phyloP scores from a whole-genome alignment of 2,113 vertebrate species.

The Vimba vimba region DNA sequence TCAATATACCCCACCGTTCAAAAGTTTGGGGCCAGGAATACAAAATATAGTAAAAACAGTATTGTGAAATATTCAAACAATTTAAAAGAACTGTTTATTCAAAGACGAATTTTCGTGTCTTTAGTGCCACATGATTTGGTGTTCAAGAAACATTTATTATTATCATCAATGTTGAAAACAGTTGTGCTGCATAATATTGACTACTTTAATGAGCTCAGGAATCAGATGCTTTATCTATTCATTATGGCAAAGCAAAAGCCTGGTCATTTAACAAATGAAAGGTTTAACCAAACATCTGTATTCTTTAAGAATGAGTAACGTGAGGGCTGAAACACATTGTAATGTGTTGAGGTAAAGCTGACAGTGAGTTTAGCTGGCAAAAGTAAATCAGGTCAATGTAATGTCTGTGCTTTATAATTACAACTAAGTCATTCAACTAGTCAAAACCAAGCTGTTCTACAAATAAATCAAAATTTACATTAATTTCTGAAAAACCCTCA shows the following conservation, averaged over 20 bases:
- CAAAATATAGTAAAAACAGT: neutral
- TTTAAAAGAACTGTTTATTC: neutral
- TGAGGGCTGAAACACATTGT: neutral
- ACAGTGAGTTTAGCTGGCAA: neutral
- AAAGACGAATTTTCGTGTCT: neutral
- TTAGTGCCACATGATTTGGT: neutral
- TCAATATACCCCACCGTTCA: neutral
- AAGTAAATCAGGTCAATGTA: constrained; percentile 1
- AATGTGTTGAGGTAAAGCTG: constrained; percentile 4
- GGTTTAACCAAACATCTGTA: neutral
- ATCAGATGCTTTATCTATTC: neutral
- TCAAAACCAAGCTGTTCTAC: constrained; percentile 5
- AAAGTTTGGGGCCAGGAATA: neutral
- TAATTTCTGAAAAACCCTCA: neutral
- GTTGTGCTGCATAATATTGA: neutral
- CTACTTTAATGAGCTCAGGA: neutral
- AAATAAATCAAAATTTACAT: neutral
- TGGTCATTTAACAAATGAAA: neutral
- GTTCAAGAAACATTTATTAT: neutral
- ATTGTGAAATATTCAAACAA: neutral
- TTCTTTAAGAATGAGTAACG: neutral
- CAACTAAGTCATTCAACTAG: neutral
- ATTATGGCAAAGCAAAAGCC: neutral
- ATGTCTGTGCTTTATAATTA: neutral
- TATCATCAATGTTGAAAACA: neutral